A percentile compares a stretch with the other conserved stretches of the same genome.
Evolutionary conservation across 1,140 invertebrate genomes (phyloP).

Genomic region (Drosophila sucinea): DNA sequence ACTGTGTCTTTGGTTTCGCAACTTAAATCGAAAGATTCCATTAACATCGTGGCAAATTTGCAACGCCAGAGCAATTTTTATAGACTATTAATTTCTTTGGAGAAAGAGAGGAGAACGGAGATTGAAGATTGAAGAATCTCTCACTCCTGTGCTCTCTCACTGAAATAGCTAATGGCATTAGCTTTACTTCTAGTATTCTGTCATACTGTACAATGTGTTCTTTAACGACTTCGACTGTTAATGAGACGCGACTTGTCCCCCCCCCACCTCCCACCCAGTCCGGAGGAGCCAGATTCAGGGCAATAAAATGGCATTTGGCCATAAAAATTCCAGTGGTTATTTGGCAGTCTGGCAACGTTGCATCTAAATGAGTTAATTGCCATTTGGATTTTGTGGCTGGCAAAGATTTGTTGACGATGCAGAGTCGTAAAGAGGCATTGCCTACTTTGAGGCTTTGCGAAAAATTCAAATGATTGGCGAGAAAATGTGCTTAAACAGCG

Average conservation of each 20-base stretch:
- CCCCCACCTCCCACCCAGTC: too few relatives aligned
- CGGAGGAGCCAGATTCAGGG: neutral
- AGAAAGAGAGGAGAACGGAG: conserved; percentile 1
- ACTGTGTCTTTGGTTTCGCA: neutral
- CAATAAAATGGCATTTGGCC: conserved; percentile 68
- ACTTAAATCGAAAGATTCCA: conserved; percentile 33
- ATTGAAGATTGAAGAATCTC: conserved; percentile 24
- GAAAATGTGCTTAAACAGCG: conserved; percentile 14
- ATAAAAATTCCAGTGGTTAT: conserved; percentile 55
- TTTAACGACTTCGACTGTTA: conserved; percentile 79
- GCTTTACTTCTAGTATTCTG: conserved; percentile 29
- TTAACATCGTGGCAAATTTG: conserved; percentile 25
- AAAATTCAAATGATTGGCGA: conserved; percentile 48
- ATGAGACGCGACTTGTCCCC: conserved; percentile 65
- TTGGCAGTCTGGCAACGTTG: conserved; percentile 44
- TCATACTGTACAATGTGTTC: conserved; percentile 52
- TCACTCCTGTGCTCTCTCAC: neutral
- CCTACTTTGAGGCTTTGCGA: conserved; percentile 16
- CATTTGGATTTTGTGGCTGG: conserved; percentile 74
- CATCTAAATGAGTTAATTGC: conserved; percentile 74
- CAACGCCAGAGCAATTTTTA: conserved; percentile 49
- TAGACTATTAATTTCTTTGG: conserved; percentile 51
- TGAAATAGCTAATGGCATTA: conserved; percentile 48
- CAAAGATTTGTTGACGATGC: conserved; percentile 71
- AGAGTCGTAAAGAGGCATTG: conserved; percentile 47